Evolutionary conservation across 2,113 vertebrate species (phyloP).

Genomic region (Dipodomys ordii): DNA sequence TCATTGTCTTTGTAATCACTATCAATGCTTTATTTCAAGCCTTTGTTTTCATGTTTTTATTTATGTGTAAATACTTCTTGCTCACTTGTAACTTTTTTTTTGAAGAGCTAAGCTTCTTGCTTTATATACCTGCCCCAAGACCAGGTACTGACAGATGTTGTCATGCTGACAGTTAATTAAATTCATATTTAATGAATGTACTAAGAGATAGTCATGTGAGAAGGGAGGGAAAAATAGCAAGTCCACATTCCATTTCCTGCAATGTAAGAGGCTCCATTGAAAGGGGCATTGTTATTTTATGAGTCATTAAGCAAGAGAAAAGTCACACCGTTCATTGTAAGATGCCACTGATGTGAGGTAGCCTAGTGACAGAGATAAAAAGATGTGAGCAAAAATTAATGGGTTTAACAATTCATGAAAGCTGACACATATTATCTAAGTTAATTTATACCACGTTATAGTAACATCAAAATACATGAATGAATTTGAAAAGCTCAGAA

Average conservation of each 20-base stretch:
- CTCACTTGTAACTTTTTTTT: not conserved
- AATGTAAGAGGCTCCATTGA: not conserved
- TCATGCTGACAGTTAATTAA: not conserved
- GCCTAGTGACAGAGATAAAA: not conserved
- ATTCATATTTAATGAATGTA: not conserved
- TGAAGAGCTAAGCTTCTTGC: not conserved
- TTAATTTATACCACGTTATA: not conserved
- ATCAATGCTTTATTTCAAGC: not conserved
- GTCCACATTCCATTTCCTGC: not conserved
- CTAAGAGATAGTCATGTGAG: not conserved
- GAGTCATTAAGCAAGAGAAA: not conserved
- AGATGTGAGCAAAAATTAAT: conserved; percentile 21
- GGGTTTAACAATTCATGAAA: not conserved
- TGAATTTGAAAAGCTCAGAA: not conserved
- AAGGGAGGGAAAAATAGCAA: not conserved
- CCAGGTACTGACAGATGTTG: not conserved
- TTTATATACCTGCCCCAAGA: not conserved
- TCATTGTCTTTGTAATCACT: not conserved
- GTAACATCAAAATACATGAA: not conserved
- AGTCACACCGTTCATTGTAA: not conserved
- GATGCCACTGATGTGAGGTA: not conserved
- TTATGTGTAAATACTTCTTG: not conserved
- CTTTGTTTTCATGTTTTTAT: not conserved
- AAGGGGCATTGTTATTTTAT: not conserved
- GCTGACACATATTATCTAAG: not conserved